Evolutionary conservation across 2,113 vertebrate genomes (phyloP), one percentile per base, ranked within the genome.

Genomic region (Monopterus albus): DNA sequence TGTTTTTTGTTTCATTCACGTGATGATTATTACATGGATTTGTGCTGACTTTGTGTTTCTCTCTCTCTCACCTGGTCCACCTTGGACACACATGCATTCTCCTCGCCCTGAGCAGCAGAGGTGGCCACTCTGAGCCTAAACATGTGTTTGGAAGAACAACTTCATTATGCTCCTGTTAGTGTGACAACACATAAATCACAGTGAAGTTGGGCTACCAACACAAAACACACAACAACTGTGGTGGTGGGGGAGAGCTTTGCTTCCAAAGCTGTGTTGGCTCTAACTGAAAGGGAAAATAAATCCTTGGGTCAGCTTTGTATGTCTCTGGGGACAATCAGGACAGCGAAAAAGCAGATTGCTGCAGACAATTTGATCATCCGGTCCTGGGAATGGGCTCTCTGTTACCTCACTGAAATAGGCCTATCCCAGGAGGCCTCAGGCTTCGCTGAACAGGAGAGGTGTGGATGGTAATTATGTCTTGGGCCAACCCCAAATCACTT

Each of bases 391-490:
- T 65, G 72, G 78, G 82, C 83, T 91, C 85, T 89, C 79, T 80
- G 90, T 91, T 92, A 92, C 90, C 72, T 84, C 86, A 78, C 91
- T 85, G 87, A 92, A 92, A 91, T 89, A 87, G 86, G 64, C 63
- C 67, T 76, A 63, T 91, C 92, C 88, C 92, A 51, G 35, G 90
- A 83, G 91, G 78, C 84, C 78, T 51, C 84, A 85, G 91, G 88
- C 88, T 90, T 92, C 91, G 92, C 91, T 93, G 90, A 94, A 88
- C 90, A 92, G 82, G 64, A 74, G 78, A 90, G 89, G 90, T 91
- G 87, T 86, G 86, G 87, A 89, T 77, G 60, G 91, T 93, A 93
- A 93, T 93, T 94, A 94, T 91, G 89, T 88, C 82, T 88, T 84
- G 85, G 81, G 72, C 88, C 86, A 83, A 81, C 78, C 88, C 87